phyloP scores from a whole-genome alignment of 1,140 invertebrate genomes.

The Teleogryllus occipitalis region DNA sequence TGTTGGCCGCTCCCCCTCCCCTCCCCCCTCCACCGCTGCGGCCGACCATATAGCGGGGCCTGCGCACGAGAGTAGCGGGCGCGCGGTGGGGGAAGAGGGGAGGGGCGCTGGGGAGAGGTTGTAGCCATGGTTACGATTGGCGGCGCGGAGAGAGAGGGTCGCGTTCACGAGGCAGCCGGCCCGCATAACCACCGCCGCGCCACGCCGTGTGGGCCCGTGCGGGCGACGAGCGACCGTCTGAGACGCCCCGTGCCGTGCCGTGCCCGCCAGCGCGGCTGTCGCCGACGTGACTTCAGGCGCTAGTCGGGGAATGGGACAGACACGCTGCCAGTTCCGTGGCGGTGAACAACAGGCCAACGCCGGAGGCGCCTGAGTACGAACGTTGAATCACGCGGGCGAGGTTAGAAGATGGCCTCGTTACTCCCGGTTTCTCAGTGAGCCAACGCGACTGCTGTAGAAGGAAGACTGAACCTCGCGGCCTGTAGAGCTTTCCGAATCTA shows the following conservation, averaged over 20 bases:
- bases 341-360: no score
- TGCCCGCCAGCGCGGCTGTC: neutral
- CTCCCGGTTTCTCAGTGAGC: neutral
- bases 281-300: neutral
- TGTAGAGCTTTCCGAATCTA: neutral
- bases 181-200: neutral
- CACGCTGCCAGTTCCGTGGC: no score
- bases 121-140: conserved; percentile 3
- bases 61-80: conserved; percentile 7
- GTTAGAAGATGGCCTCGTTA: neutral
- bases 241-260: neutral
- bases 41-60: neutral
- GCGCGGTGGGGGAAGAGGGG: neutral
- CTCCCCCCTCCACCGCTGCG: no score
- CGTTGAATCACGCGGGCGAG: neutral
- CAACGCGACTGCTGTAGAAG: neutral
- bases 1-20: neutral
- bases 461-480: neutral
- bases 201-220: neutral
- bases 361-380: neutral
- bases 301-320: neutral
- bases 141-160: neutral
- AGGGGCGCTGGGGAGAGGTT: neutral
- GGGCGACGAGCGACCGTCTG: neutral
- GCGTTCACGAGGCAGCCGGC: neutral